Evolutionary conservation across 2,888 invertebrate species (phyloP).

Genomic region (Acanthosoma haemorrhoidale): DNA sequence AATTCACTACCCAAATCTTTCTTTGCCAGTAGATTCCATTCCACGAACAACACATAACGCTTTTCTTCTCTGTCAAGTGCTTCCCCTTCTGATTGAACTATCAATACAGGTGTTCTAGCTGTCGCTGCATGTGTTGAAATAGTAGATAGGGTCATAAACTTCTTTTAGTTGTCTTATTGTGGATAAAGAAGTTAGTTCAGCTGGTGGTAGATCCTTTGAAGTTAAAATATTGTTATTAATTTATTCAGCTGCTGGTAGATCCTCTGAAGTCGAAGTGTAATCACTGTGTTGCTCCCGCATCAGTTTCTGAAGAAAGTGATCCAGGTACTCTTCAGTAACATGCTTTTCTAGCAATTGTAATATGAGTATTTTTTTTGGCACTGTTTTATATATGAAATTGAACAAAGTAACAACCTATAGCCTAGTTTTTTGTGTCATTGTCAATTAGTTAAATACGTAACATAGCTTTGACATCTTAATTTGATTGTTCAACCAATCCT

Average conservation of each 20-base stretch:
- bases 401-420: no score
- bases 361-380: no score
- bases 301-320: neutral
- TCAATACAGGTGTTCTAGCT: neutral
- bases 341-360: neutral
- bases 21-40: neutral
- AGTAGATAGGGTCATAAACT: neutral
- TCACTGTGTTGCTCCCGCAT: no score
- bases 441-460: no score
- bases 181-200: neutral
- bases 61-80: neutral
- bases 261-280: neutral
- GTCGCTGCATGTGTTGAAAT: neutral
- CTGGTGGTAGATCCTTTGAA: no score
- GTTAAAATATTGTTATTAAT: no score
- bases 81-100: neutral
- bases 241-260: neutral
- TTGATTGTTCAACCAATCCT: no score
- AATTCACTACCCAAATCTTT: neutral
- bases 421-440: no score
- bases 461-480: no score
- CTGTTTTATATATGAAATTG: no score
- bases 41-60: neutral
- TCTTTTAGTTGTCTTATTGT: neutral
- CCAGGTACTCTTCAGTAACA: neutral